Evolutionary conservation across 1,140 invertebrate species (phyloP).

Genomic region (Ericerus pela): DNA sequence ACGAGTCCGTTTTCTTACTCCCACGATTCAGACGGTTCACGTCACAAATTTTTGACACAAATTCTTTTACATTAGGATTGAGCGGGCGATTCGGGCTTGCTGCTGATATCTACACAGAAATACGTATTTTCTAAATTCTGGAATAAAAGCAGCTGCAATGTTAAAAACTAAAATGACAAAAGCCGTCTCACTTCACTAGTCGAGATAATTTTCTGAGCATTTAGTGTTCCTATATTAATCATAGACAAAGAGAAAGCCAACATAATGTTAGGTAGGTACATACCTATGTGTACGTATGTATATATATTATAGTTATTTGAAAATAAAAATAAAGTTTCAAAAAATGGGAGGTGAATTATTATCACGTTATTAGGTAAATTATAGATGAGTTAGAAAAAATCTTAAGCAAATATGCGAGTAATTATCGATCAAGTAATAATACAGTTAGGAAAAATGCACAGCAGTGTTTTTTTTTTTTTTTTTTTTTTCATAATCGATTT

Average conservation of each 20-base stretch:
- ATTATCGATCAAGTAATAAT: background rate
- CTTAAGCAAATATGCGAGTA: background rate
- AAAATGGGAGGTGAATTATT: no score
- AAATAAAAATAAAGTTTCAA: no score
- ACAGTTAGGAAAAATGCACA: background rate
- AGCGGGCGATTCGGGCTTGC: background rate
- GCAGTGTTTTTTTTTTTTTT: background rate
- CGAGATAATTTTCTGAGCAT: background rate
- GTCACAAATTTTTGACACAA: no score
- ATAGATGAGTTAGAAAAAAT: background rate
- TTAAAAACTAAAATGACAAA: background rate
- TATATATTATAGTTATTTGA: no score
- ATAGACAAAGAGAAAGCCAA: no score
- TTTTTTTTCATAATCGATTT: background rate
- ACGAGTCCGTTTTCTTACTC: no score
- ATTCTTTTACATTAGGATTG: background rate
- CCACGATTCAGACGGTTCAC: no score
- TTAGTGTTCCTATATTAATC: background rate
- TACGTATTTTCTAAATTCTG: background rate
- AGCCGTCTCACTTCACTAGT: background rate
- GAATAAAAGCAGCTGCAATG: background rate
- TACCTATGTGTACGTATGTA: no score
- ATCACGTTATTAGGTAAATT: no score
- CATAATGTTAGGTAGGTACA: no score
- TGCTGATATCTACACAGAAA: background rate